Percentiles rank a stretch among this genome's conserved stretches.
These are phyloP conservation scores for Ageneiosus marmoratus DNA, from an alignment of 2,113 vertebrate species.

Conservation along the genomic window DNA sequence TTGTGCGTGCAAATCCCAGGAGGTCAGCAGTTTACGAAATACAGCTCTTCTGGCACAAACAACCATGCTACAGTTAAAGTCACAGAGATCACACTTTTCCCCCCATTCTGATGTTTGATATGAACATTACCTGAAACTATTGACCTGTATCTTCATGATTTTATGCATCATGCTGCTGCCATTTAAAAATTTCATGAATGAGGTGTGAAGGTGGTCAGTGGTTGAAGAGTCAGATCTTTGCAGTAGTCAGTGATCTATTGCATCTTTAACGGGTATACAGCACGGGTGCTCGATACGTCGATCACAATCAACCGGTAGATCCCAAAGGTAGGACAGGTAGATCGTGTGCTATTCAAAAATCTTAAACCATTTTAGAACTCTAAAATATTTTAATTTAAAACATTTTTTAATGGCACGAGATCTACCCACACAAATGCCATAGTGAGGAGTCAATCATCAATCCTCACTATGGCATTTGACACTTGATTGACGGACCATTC, in stretches of 20 bases:
- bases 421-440: no score
- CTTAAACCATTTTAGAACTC: no score
- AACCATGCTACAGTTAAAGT: not conserved
- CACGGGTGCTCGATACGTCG: no score
- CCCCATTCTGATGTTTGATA: not conserved
- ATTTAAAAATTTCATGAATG: not conserved
- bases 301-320: no score
- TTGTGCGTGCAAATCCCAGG: not conserved
- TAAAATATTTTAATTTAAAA: no score
- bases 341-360: no score
- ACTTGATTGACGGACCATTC: no score
- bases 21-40: not conserved
- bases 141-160: not conserved
- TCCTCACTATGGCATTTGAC: no score
- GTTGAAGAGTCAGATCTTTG: not conserved
- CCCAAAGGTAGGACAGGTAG: no score
- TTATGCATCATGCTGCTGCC: not conserved
- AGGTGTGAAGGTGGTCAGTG: not conserved
- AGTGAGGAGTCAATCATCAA: no score
- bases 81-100: not conserved
- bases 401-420: no score
- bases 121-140: not conserved
- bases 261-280: not conserved
- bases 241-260: not conserved
- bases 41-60: not conserved